A percentile compares a stretch with the other conserved stretches of the same genome.
phyloP scores from a whole-genome alignment of 2,797 vertebrate genomes.

The Pithecia hirsuta region DNA sequence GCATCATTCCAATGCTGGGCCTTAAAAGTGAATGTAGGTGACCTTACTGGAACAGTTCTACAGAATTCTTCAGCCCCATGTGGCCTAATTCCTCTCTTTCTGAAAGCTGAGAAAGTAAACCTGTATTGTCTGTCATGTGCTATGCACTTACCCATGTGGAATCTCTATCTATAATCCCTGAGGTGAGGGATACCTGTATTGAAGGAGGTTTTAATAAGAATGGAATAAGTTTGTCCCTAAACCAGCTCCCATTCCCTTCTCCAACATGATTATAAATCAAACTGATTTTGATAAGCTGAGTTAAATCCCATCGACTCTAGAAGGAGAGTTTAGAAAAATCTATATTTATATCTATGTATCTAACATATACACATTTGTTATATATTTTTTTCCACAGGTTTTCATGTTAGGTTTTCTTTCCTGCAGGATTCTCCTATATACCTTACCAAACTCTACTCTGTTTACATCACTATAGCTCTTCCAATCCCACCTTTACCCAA shows the following conservation, averaged over 20 bases:
- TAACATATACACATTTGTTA: neutral
- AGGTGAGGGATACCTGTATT: neutral
- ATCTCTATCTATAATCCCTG: neutral
- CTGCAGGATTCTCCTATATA: neutral
- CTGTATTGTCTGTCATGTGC: neutral
- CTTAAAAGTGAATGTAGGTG: neutral
- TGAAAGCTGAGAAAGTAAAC: neutral
- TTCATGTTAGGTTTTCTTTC: neutral
- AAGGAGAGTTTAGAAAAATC: neutral
- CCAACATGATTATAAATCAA: neutral
- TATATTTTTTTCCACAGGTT: neutral
- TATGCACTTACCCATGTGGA: neutral
- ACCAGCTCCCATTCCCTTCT: neutral
- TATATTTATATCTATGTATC: neutral
- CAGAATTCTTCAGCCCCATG: neutral
- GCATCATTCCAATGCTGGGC: neutral
- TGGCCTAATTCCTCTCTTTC: neutral
- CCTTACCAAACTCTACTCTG: neutral
- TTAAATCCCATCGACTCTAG: neutral
- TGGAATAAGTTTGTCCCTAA: neutral
- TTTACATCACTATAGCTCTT: neutral
- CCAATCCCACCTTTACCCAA: neutral
- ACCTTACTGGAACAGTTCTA: neutral
- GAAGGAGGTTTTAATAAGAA: neutral
- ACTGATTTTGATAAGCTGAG: slow-evolving; percentile 5